Conservation (phyloP, 1,140 invertebrate genomes). For the Zaprionus vittiger region DNA sequence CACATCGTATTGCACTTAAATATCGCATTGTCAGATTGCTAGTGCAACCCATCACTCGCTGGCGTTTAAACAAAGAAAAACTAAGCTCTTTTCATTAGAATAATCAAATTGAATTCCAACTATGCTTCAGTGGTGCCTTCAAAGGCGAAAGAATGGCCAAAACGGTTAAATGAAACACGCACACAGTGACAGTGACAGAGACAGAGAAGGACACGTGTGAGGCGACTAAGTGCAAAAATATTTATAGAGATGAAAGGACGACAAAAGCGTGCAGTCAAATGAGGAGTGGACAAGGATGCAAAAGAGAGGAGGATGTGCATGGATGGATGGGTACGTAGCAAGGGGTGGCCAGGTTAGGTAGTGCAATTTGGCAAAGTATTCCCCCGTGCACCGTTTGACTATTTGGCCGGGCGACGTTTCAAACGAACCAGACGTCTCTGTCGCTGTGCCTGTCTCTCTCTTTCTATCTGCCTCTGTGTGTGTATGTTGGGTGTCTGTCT, state of each 20-base stretch:
- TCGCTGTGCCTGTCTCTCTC: constrained; percentile 23
- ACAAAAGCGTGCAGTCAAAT: constrained; percentile 70
- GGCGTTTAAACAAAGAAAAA: neutral
- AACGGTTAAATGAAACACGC: constrained; percentile 30
- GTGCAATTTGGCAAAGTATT: constrained; percentile 82
- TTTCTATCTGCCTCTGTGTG: constrained; percentile 10
- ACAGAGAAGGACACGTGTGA: constrained; percentile 16
- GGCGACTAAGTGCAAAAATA: constrained; percentile 48
- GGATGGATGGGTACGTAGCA: neutral
- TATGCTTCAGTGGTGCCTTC: constrained; percentile 9
- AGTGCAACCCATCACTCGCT: neutral
- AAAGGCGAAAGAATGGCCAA: constrained; percentile 21
- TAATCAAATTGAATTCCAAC: constrained; percentile 13
- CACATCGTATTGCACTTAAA: neutral
- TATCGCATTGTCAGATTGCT: neutral
- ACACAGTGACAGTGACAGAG: neutral
- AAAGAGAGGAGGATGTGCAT: constrained; percentile 3
- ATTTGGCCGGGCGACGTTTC: constrained; percentile 44
- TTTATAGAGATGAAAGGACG: constrained; percentile 53
- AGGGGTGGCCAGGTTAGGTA: constrained; percentile 34
- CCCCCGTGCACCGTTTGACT: constrained; percentile 73
- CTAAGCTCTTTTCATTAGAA: constrained; percentile 7
- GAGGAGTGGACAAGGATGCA: constrained; percentile 60
- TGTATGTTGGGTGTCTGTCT: constrained; percentile 25
- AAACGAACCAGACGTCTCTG: constrained; percentile 33